Conservation (phyloP, 2,888 invertebrate genomes). For the Cotesia congregata region DNA sequence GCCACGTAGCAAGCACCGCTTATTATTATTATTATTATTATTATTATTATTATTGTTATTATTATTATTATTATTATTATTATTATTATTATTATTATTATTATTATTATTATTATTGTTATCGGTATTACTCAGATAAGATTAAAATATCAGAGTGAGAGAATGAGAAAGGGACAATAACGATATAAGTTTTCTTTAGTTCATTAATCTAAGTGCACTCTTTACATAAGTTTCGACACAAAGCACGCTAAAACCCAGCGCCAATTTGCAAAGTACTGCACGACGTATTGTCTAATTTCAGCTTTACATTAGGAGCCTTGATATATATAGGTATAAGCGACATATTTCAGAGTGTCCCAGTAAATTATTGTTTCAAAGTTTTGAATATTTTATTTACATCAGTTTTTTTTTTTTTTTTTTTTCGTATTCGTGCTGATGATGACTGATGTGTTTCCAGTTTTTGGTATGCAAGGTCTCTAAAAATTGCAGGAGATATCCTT, state of each 20-base stretch:
- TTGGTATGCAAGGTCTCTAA: background rate
- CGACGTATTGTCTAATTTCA: background rate
- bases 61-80: too few relatives aligned
- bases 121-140: background rate
- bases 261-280: background rate
- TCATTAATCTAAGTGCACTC: background rate
- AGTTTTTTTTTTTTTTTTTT: too few relatives aligned
- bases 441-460: background rate
- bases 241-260: background rate
- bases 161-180: background rate
- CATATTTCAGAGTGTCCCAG: too few relatives aligned
- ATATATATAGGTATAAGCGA: too few relatives aligned
- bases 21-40: background rate
- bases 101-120: background rate
- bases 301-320: too few relatives aligned
- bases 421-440: too few relatives aligned
- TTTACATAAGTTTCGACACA: background rate
- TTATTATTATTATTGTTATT: too few relatives aligned
- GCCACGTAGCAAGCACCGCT: too few relatives aligned
- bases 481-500: background rate
- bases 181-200: background rate
- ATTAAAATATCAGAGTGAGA: background rate
- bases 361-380: background rate
- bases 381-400: background rate
- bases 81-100: too few relatives aligned